Conservation (phyloP, 2,113 vertebrate genomes). For the Pyxicephalus adspersus region DNA sequence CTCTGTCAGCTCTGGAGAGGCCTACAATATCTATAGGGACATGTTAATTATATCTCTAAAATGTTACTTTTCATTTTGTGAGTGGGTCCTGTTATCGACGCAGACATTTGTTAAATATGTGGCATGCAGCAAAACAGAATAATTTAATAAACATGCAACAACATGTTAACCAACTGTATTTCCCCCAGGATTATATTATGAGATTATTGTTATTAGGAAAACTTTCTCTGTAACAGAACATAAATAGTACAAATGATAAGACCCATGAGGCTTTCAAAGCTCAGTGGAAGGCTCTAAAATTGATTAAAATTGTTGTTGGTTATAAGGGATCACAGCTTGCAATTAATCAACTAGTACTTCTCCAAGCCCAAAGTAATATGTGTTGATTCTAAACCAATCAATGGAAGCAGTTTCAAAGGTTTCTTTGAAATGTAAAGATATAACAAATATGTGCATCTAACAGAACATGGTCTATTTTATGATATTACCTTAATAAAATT, state of each 20-base stretch:
- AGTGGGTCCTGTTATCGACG: conserved; percentile 22
- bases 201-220: conserved; percentile 34
- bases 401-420: not conserved
- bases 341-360: not conserved
- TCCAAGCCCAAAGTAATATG: not conserved
- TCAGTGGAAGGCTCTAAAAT: conserved; percentile 11
- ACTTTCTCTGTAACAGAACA: conserved; percentile 3
- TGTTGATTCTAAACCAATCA: conserved; percentile 2
- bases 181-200: conserved; percentile 18
- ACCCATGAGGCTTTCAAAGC: conserved; percentile 6
- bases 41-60: conserved; percentile 38
- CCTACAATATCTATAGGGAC: conserved; percentile 66
- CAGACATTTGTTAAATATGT: conserved; percentile 13
- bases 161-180: conserved; percentile 15
- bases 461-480: no score
- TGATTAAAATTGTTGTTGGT: conserved; percentile 34
- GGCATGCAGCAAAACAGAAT: not conserved
- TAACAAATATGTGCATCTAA: not conserved
- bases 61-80: conserved; percentile 23
- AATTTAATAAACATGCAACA: conserved; percentile 36
- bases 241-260: conserved; percentile 2
- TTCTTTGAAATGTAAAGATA: not conserved
- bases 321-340: conserved; percentile 3
- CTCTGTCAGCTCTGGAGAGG: conserved; percentile 75
- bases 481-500: no score